Base-by-base conservation (phyloP, 2,888 invertebrate species). In the Caenorhabditis sinica region DNA sequence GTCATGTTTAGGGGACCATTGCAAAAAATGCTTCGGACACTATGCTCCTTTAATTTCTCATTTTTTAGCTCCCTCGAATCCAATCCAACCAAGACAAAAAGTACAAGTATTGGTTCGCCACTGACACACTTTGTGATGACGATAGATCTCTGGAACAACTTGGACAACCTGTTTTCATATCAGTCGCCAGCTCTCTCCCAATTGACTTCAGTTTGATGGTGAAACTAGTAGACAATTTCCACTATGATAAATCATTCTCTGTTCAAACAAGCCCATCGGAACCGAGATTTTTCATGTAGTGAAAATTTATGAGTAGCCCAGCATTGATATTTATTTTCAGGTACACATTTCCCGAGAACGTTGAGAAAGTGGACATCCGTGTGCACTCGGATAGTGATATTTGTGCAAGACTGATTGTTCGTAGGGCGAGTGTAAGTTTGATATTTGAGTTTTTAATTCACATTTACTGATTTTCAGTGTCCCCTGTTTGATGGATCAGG, bases 121-220 rank as follows among this genome's bases (percentile, higher is more conserved):
- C 45, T 9, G 65, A 65, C 25, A 65, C 65, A 20, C 45, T 65
- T 3, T 65, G 65, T 23, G 65, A 65, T 45, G 45, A 61, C n/a
- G 36, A 36, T 17, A 9, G 28, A 9, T 65, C 45, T 17, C 23
- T 25, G 23, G n/a, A 28, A 40, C 43, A 45, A 17, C 61, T 61
- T 17, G 30, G 61, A 45, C 65, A 65, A 45, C 45, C 45, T 1
- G 25, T 65, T 3, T n/a, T 15, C 5, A 4, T 65, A 25, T 65
- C 65, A 0, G 15, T 65, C 25, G 23, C 65, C 23, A 65, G 65
- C 15, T 45, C 65, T n/a, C 45, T 65, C 9, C 45, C 65, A 4
- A 65, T 17, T 11, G n/a, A 6, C 2, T 65, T 65, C n/a, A 17
- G 1, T 1, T 5, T 65, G 0, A 15, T 2, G 6, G 65, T 65